Conservation (phyloP, 2,113 vertebrate genomes). For the Albula glossodonta region DNA sequence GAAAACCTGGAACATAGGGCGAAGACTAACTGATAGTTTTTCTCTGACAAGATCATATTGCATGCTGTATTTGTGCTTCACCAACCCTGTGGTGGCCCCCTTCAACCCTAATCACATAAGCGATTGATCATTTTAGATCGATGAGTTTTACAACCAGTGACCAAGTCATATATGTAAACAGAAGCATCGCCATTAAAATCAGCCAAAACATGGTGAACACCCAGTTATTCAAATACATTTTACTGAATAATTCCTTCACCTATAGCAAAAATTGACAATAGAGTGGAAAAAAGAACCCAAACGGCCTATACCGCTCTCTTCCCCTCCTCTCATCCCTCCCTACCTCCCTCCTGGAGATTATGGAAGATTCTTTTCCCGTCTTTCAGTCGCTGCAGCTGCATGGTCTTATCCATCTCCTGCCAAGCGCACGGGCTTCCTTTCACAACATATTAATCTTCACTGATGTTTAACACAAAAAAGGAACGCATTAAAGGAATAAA, state of each 20-base stretch:
- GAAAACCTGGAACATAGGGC: constrained; percentile 19
- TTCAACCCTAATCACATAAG: background rate
- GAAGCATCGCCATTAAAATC: background rate
- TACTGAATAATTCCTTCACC: no score
- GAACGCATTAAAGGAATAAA: constrained; percentile 33
- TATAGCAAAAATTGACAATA: no score
- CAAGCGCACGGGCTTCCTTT: constrained; percentile 45
- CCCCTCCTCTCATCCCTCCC: no score
- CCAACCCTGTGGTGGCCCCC: background rate
- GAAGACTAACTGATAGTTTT: constrained; percentile 25
- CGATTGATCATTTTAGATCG: background rate
- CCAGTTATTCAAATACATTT: no score
- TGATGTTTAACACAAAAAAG: constrained; percentile 50
- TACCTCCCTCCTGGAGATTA: constrained; percentile 30
- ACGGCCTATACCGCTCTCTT: no score
- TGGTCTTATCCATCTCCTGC: constrained; percentile 52
- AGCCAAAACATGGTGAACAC: no score
- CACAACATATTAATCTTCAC: constrained; percentile 59
- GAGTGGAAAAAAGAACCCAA: no score
- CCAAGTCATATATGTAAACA: background rate
- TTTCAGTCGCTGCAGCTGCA: constrained; percentile 44
- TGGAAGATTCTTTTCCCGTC: constrained; percentile 40
- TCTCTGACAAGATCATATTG: background rate
- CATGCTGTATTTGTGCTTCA: background rate
- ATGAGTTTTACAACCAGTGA: background rate